A percentile compares a stretch with the other conserved stretches of the same genome.
Conservation (phyloP, 2,113 vertebrate species). For the Podocnemis expansa region DNA sequence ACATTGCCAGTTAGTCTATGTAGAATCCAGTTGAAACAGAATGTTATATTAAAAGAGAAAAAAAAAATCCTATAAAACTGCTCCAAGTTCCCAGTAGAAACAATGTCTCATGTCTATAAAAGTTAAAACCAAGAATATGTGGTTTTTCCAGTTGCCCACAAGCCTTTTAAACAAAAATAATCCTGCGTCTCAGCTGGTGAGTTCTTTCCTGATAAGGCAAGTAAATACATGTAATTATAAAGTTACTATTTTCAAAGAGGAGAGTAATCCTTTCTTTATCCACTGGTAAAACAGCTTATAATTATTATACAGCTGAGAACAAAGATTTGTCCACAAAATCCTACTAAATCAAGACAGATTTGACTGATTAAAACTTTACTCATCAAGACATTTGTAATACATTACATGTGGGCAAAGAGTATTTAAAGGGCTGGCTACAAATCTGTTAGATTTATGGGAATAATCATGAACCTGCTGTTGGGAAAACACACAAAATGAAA, state of each 20-base stretch:
- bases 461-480: conserved; percentile 25
- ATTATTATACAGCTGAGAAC: conserved; percentile 77
- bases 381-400: conserved; percentile 61
- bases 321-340: conserved; percentile 79
- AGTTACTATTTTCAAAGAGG: conserved; percentile 79
- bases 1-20: background rate
- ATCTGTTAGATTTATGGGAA: conserved; percentile 48
- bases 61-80: background rate
- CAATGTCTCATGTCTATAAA: conserved; percentile 32
- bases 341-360: conserved; percentile 82
- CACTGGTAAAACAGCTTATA: conserved; percentile 80
- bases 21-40: conserved; percentile 14
- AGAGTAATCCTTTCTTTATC: conserved; percentile 86
- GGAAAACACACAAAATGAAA: conserved; percentile 19
- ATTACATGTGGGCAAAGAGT: conserved; percentile 27
- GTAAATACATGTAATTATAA: conserved; percentile 78
- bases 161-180: conserved; percentile 69
- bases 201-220: conserved; percentile 68
- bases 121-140: conserved; percentile 30
- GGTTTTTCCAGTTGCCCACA: conserved; percentile 32
- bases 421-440: conserved; percentile 50
- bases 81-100: conserved; percentile 26
- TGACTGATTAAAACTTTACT: conserved; percentile 83
- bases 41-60: background rate
- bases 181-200: conserved; percentile 61